Percentiles rank a stretch among this genome's conserved stretches.
phyloP scores from a whole-genome alignment of 2,797 vertebrate genomes.

The Balearica regulorum region DNA sequence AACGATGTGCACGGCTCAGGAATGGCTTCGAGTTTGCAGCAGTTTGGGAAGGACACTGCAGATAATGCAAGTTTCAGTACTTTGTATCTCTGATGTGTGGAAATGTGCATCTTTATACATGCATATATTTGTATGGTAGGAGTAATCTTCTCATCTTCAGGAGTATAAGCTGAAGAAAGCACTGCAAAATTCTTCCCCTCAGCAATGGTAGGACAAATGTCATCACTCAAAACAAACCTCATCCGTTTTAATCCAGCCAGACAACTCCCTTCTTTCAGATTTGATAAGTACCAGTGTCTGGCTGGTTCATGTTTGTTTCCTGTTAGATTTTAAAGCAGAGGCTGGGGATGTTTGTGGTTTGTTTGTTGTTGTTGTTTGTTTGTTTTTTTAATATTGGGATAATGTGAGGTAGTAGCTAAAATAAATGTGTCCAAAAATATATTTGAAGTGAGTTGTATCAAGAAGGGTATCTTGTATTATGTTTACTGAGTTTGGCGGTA shows the following conservation, averaged over 20 bases:
- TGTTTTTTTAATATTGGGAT: neutral
- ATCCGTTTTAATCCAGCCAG: slow-evolving; percentile 28
- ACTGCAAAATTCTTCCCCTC: slow-evolving; percentile 5
- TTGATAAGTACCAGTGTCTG: slow-evolving; percentile 54
- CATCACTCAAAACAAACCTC: slow-evolving; percentile 23
- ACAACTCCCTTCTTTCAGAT: slow-evolving; percentile 46
- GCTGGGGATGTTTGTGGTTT: neutral
- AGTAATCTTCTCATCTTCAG: neutral
- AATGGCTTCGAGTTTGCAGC: slow-evolving; percentile 1
- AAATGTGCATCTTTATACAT: neutral
- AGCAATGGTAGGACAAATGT: neutral
- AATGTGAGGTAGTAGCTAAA: neutral
- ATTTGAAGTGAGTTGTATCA: neutral
- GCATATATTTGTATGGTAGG: neutral
- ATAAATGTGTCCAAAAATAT: neutral
- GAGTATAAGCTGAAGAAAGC: neutral
- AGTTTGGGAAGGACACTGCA: slow-evolving; percentile 46
- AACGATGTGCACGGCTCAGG: neutral
- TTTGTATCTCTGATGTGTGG: neutral
- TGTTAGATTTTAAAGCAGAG: slow-evolving; percentile 6
- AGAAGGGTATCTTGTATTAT: neutral
- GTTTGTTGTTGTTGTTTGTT: neutral
- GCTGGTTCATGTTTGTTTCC: slow-evolving; percentile 15
- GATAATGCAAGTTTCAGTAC: slow-evolving; percentile 30
- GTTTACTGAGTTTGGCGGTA: neutral